Evolutionary conservation across 2,888 invertebrate species (phyloP).

Genomic region (Dilophus febrilis): DNA sequence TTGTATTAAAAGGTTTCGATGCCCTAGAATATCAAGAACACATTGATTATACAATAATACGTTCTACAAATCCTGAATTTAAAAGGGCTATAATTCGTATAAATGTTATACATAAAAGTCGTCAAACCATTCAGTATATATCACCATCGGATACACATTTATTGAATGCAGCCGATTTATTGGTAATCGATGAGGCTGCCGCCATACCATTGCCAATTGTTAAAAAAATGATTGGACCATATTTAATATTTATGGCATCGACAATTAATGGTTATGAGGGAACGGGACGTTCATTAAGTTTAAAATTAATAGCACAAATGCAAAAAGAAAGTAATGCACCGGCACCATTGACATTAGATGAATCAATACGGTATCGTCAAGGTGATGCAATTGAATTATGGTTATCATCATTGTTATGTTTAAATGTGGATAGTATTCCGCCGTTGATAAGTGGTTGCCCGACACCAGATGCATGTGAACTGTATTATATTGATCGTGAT

Average conservation of each 20-base stretch:
- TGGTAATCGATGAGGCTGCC: conserved; percentile 97
- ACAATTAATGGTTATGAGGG: conserved; percentile 98
- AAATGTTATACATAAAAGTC: conserved; percentile 74
- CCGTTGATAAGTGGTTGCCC: conserved; percentile 64
- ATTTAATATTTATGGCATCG: conserved; percentile 86
- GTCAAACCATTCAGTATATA: conserved; percentile 96
- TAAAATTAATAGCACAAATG: conserved; percentile 86
- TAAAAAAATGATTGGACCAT: conserved; percentile 74
- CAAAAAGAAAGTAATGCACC: conserved; percentile 42
- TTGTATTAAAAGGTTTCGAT: conserved; percentile 89
- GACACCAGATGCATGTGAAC: conserved; percentile 71
- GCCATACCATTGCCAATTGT: conserved; percentile 93
- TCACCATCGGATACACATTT: conserved; percentile 80
- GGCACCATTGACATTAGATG: conserved; percentile 57
- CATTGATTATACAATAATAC: conserved; percentile 82
- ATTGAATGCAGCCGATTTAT: conserved; percentile 80
- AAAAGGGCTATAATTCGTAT: conserved; percentile 91
- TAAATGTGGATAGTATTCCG: conserved; percentile 59
- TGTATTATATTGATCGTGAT: conserved; percentile 78
- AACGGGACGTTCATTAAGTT: conserved; percentile 85
- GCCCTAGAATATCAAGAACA: conserved; percentile 90
- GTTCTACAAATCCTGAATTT: conserved; percentile 90
- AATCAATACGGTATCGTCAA: conserved; percentile 84
- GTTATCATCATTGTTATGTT: conserved; percentile 79
- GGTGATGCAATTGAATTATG: conserved; percentile 81